Base-by-base conservation (phyloP, 2,113 vertebrate genomes). In the Oostethus manadensis region DNA sequence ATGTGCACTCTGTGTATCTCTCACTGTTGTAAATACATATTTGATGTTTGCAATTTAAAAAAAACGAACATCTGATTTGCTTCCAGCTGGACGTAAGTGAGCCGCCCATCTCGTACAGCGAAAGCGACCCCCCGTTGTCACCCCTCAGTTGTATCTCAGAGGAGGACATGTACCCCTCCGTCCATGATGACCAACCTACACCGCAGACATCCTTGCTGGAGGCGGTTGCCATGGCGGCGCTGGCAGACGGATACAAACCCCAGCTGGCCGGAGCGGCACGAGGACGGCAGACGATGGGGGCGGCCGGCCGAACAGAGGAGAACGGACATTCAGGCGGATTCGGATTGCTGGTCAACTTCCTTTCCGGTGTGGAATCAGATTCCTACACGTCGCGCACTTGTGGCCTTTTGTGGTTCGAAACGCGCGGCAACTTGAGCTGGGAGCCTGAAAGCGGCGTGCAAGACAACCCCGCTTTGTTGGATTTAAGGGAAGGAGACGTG, bases 121-220 rank as follows among this genome's bases (percentile, higher is more conserved):
- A 45, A 15, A 9, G 26, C 6, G 89, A 91, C 72, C 89, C 90
- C 11, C 87, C 84, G 0, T 68, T 90, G 43, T 88, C 89, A 9
- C 77, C 83, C 22, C 71, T 91, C 60, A 85, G 71, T 56, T 64
- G 85, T 33, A 42, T 83, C 35, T 73, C 65, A 45, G 62, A 58
- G 13, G 66, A 73, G 7, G 77, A 80, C 58, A 59, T 51, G 11
- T 83, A 87, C 54, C 80, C 86, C 26, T 17, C 3, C 45, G 40
- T 78, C 3, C 73, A 76, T 1, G 14, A 51, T 0, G 64, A 79
- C 10, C 16, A 23, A 6, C n/a, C 26, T 1, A 1, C 47, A 20
- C 8, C 16, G 10, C 26, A 69, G 26, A 40, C 62, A 18, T 38
- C 63, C 64, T 22, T 58, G 33, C 62, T 60, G 14, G 43, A 40